Evolutionary conservation across 2,888 invertebrate genomes (phyloP).

Genomic region (Apeira syringaria): DNA sequence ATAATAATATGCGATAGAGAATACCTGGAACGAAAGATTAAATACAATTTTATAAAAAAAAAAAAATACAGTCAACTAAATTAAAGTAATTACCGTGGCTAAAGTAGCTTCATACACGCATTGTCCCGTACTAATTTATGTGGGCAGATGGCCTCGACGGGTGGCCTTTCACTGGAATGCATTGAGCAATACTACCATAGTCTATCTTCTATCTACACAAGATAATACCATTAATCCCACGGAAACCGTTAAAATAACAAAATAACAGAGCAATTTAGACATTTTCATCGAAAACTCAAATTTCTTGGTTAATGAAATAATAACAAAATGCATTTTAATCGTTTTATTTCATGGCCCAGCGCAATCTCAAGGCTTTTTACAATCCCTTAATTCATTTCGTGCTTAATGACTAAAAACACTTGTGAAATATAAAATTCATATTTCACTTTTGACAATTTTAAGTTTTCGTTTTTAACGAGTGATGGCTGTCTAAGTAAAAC

Average conservation of each 20-base stretch:
- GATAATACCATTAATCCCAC: conserved; percentile 15
- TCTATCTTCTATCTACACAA: conserved; percentile 15
- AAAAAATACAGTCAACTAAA: conserved; percentile 9
- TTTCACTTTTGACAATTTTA: not conserved
- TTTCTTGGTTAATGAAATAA: conserved; percentile 16
- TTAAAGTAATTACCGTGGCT: conserved; percentile 16
- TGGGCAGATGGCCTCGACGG: conserved; percentile 19
- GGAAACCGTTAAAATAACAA: conserved; percentile 18
- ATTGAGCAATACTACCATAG: conserved; percentile 15
- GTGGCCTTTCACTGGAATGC: conserved; percentile 14
- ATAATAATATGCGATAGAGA: not conserved
- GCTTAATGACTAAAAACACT: conserved; percentile 26
- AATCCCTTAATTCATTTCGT: conserved; percentile 35
- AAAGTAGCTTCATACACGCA: conserved; percentile 21
- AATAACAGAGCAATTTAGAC: conserved; percentile 16
- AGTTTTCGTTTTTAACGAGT: not conserved
- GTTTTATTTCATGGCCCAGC: conserved; percentile 23
- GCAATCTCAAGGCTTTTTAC: conserved; percentile 37
- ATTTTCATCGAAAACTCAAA: conserved; percentile 4
- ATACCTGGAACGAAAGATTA: conserved; percentile 2
- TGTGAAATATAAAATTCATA: conserved; percentile 28
- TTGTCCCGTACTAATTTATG: conserved; percentile 19
- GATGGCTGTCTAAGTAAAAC: too few species aligned
- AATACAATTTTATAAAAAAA: not conserved
- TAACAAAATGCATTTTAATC: conserved; percentile 18